A percentile compares a stretch with the other conserved stretches of the same genome.
phyloP scores from a whole-genome alignment of 2,888 invertebrate genomes.

The Branchinecta sandiegonensis region DNA sequence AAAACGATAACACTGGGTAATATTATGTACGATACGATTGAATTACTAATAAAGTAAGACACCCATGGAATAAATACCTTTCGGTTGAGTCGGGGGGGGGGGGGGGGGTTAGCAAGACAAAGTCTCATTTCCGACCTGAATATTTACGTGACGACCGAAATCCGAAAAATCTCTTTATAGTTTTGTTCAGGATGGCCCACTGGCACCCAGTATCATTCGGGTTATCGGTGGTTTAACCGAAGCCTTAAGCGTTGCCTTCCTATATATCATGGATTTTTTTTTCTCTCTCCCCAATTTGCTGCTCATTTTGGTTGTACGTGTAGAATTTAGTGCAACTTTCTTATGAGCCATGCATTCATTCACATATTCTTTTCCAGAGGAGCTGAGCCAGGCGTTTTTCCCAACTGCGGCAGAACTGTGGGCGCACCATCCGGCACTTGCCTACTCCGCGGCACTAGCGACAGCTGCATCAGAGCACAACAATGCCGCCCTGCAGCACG shows the following conservation, averaged over 20 bases:
- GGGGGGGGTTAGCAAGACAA: no score
- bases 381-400: conserved; percentile 91
- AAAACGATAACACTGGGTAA: no score
- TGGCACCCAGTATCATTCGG: neutral
- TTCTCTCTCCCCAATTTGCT: neutral
- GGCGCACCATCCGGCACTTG: conserved; percentile 63
- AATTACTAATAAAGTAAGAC: no score
- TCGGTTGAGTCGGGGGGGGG: no score
- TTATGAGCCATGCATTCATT: neutral
- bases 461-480: conserved; percentile 41
- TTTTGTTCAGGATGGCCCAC: neutral
- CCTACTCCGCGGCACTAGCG: conserved; percentile 47
- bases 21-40: no score
- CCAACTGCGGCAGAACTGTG: conserved; percentile 86
- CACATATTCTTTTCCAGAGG: conserved; percentile 37
- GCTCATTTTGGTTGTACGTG: neutral
- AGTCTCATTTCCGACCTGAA: no score
- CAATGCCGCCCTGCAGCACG: conserved; percentile 25
- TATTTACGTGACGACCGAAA: no score
- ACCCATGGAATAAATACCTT: no score
- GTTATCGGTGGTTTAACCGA: neutral
- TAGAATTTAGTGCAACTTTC: neutral
- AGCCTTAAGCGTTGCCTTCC: neutral
- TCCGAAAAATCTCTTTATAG: neutral
- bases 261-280: neutral